These are phyloP conservation scores for Crossaster papposus DNA, from an alignment of 53 echinoderm and acorn worm genomes.

Conservation along the genomic window DNA sequence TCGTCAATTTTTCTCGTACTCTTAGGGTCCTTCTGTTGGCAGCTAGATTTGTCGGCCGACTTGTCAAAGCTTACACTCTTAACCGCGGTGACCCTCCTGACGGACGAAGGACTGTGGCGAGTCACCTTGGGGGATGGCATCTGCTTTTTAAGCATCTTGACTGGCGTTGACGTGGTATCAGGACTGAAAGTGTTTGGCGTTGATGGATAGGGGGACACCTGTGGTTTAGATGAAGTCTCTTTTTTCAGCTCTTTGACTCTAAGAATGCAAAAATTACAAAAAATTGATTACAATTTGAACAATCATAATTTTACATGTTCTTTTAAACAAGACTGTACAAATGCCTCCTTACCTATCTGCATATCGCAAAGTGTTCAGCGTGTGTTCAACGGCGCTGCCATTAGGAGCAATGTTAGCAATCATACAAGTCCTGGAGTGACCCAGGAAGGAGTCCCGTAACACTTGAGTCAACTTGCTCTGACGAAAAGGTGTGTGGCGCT, in stretches of 20 bases:
- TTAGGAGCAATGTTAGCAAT: slow-evolving; percentile 87
- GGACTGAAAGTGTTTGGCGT: slow-evolving; percentile 86
- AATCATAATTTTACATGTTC: no score
- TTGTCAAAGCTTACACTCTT: slow-evolving; percentile 34
- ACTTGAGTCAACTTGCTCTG: slow-evolving; percentile 98
- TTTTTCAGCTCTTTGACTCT: slow-evolving; percentile 90
- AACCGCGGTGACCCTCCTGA: slow-evolving; percentile 2
- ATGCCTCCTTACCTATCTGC: slow-evolving; percentile 81
- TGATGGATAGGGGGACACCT: slow-evolving; percentile 57
- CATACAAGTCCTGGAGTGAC: slow-evolving; percentile 91
- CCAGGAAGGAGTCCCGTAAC: slow-evolving; percentile 88
- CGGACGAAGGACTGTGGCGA: neutral
- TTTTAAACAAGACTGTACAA: no score
- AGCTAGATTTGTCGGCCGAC: slow-evolving; percentile 7
- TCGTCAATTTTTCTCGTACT: slow-evolving; percentile 11
- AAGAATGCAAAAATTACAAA: neutral
- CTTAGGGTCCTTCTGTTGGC: slow-evolving; percentile 4
- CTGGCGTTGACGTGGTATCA: slow-evolving; percentile 85
- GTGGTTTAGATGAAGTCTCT: slow-evolving; percentile 37
- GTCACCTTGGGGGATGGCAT: slow-evolving; percentile 5
- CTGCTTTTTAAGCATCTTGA: slow-evolving; percentile 60
- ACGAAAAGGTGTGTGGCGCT: slow-evolving; percentile 92
- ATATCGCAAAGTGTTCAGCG: slow-evolving; percentile 96
- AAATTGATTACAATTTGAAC: no score
- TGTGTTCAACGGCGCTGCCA: slow-evolving; percentile 80